Conservation (phyloP, 1,140 invertebrate genomes). For the Scaptomyza montana region DNA sequence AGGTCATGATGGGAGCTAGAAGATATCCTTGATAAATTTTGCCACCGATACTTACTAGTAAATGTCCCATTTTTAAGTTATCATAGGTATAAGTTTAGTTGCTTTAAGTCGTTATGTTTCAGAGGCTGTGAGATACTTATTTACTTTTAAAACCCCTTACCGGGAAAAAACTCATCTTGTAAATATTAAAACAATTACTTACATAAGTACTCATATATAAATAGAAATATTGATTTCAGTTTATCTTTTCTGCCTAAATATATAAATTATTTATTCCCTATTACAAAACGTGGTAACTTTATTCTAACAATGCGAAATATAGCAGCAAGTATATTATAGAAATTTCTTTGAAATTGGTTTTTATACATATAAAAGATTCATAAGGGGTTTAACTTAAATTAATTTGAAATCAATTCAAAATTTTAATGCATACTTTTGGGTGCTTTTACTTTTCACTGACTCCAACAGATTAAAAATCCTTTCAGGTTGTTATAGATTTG, state of each 20-base stretch:
- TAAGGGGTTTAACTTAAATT: neutral
- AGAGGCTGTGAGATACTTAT: conserved; percentile 79
- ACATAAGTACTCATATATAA: conserved; percentile 13
- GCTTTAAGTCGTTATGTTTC: conserved; percentile 53
- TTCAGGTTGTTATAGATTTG: conserved; percentile 9
- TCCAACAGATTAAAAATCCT: neutral
- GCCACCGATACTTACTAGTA: neutral
- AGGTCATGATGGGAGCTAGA: conserved; percentile 8
- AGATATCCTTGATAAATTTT: neutral
- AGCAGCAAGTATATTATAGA: no score
- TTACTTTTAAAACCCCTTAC: conserved; percentile 37
- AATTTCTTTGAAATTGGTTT: no score
- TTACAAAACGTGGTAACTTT: neutral
- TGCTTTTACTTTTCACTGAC: no score
- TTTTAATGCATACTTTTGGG: no score
- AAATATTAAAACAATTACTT: conserved; percentile 29
- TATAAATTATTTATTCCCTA: conserved; percentile 17
- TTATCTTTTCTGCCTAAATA: conserved; percentile 1
- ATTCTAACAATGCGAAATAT: neutral
- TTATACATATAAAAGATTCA: no score
- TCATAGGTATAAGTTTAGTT: conserved; percentile 35
- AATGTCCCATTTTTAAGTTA: conserved; percentile 10
- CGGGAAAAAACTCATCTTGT: conserved; percentile 30
- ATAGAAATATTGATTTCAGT: conserved; percentile 4
- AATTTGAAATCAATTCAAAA: neutral